phyloP scores from a whole-genome alignment of 2,888 invertebrate species.

The Cordylochernes scorpioides region DNA sequence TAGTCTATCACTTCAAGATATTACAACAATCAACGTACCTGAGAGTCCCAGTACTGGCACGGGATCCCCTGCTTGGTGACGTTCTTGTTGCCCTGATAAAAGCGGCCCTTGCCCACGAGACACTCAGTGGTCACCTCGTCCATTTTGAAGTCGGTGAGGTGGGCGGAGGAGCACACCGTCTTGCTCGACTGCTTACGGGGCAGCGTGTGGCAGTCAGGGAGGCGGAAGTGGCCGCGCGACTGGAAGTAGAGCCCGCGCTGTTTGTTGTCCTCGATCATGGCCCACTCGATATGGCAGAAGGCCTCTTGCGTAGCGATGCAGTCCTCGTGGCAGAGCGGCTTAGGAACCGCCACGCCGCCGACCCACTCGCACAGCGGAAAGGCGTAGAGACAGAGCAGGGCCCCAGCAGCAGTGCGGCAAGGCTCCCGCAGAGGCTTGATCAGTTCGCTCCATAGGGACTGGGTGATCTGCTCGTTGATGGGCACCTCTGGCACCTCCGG shows the following conservation, averaged over 20 bases:
- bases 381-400: conserved; percentile 65
- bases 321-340: conserved; percentile 66
- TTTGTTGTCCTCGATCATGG: conserved; percentile 60
- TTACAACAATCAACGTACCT: too few relatives aligned
- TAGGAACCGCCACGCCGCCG: conserved; percentile 33
- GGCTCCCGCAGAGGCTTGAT: conserved; percentile 48
- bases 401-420: conserved; percentile 63
- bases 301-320: conserved; percentile 67
- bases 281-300: conserved; percentile 82
- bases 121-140: conserved; percentile 62
- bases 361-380: conserved; percentile 53
- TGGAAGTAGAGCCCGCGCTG: conserved; percentile 43
- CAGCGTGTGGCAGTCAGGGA: conserved; percentile 57
- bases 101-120: conserved; percentile 56
- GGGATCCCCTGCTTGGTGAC: conserved; percentile 47
- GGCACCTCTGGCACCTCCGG: conserved; percentile 35
- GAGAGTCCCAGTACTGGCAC: conserved; percentile 72
- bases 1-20: too few relatives aligned
- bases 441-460: conserved; percentile 58
- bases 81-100: conserved; percentile 65
- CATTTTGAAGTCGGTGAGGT: conserved; percentile 50
- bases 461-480: conserved; percentile 57
- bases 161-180: conserved; percentile 50
- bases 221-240: conserved; percentile 53
- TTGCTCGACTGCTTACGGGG: conserved; percentile 29